Conservation (phyloP, 2,113 vertebrate genomes). For the Rhegmatorhina hoffmannsi region DNA sequence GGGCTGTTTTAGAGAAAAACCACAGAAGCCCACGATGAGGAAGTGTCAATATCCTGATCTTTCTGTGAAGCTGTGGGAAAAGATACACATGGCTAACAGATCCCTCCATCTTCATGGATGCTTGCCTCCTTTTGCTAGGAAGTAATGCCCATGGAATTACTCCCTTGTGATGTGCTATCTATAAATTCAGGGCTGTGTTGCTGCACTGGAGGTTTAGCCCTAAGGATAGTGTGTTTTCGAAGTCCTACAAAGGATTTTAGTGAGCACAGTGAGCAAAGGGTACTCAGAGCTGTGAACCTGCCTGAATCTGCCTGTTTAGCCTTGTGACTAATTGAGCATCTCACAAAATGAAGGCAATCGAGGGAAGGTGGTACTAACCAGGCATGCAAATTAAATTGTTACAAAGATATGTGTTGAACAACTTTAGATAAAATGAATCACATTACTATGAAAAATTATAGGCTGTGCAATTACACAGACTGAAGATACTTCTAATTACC, state of each 20-base stretch:
- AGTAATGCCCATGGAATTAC: neutral
- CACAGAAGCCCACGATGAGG: neutral
- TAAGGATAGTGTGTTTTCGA: neutral
- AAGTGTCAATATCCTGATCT: neutral
- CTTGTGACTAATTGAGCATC: neutral
- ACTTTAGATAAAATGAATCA: slow-evolving; percentile 28
- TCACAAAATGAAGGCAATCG: neutral
- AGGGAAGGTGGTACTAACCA: neutral
- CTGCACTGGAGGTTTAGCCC: neutral
- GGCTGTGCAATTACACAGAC: neutral
- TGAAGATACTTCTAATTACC: slow-evolving; percentile 17
- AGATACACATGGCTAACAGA: neutral
- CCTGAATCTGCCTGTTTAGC: neutral
- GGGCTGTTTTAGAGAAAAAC: neutral
- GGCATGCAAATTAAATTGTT: slow-evolving; percentile 19
- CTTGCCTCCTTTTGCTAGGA: neutral
- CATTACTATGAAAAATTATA: slow-evolving; percentile 23
- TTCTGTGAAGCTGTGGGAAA: neutral
- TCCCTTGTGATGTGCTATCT: neutral
- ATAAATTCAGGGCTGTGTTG: neutral
- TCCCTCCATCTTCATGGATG: neutral
- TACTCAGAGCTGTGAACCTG: neutral
- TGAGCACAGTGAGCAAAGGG: neutral
- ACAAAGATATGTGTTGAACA: slow-evolving; percentile 14
- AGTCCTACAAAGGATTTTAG: neutral